Evolutionary conservation across 2,113 vertebrate species (phyloP), one percentile per base, ranked within the genome.

Genomic region (Actenoides lindsayi): DNA sequence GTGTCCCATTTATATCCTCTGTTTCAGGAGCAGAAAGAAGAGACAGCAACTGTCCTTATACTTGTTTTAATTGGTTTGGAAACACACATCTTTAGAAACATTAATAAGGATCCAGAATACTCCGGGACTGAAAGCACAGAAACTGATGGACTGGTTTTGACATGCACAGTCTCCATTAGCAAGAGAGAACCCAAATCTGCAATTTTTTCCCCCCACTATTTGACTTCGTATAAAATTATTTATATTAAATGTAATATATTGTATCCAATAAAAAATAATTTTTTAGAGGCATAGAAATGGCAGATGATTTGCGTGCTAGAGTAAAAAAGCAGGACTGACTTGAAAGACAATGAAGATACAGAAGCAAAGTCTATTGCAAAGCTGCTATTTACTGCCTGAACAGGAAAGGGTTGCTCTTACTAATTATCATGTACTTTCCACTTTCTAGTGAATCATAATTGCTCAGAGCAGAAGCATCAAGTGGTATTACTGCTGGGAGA

Each of bases 321-420:
- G 25, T 28, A 70, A 39, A 83, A 83, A 78, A 81, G 17, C 7
- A 10, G 13, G 23, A 30, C 57, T 48, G 20, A 30, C 42, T 87
- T 56, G 48, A 69, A 78, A 89, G n/a, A 35, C 28, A 74, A 18
- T 10, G 89, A 64, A 63, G 54, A 44, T 2, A 37, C 0, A 6
- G 35, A 83, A 81, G 54, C 51, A 70, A 92, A 95, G 37, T 23
- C 56, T 93, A 39, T 53, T 95, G 80, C 91, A 94, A 81, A 87
- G 83, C 95, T 97, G 95, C 89, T 94, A 78, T 94, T 95, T 94
- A 75, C 95, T 94, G 93, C 77, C 80, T 78, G 84, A 87, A 95
- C 23, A 60, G 46, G 56, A 90, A 70, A 90, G 50, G 69, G 25
- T 21, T 77, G 44, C 35, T 59, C 18, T 70, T n/a, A 57, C 51